phyloP scores from a whole-genome alignment of 2,797 vertebrate species.

The Poecile montanus region DNA sequence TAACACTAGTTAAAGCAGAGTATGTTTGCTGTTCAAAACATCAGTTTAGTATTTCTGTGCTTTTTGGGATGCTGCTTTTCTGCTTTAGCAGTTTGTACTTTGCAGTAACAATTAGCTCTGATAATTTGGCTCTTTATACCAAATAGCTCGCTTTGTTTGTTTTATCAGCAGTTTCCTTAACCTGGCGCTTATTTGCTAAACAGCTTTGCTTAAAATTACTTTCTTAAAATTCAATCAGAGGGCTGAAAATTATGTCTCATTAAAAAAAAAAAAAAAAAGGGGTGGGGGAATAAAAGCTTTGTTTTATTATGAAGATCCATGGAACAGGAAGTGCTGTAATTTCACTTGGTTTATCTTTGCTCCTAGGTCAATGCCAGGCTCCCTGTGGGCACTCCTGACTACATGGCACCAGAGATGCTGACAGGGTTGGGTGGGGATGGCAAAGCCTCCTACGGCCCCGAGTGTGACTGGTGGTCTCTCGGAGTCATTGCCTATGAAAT shows the following conservation, averaged over 20 bases:
- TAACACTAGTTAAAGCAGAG: not conserved
- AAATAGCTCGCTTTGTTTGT: not conserved
- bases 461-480: conserved; percentile 98
- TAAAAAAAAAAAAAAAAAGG: not conserved
- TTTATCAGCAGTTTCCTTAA: not conserved
- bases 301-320: not conserved
- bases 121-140: not conserved
- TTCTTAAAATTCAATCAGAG: not conserved
- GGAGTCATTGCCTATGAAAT: conserved; percentile 95
- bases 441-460: conserved; percentile 79
- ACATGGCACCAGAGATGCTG: conserved; percentile 92
- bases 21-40: not conserved
- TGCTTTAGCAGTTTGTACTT: not conserved
- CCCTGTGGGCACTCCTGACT: conserved; percentile 89
- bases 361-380: conserved; percentile 84
- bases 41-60: not conserved
- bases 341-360: not conserved
- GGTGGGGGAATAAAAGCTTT: fast-evolving
- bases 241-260: not conserved
- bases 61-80: not conserved
- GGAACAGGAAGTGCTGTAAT: not conserved
- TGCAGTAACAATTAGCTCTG: not conserved
- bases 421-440: conserved; percentile 78
- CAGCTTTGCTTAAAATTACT: not conserved
- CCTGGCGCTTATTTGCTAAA: not conserved